phyloP scores from a whole-genome alignment of 2,888 invertebrate species.

The Eudemis profundana region DNA sequence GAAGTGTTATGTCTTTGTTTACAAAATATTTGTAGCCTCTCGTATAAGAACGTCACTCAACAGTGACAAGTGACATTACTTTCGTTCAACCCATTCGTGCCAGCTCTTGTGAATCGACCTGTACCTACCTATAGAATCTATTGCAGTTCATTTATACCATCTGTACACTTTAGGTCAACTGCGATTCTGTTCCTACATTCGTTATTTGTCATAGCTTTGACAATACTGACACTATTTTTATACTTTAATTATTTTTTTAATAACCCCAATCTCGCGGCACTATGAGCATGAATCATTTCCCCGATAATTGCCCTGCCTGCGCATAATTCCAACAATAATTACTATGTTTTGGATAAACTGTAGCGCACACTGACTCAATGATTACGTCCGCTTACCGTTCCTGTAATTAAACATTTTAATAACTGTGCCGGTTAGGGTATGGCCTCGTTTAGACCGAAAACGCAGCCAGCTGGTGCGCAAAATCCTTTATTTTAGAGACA shows the following conservation, averaged over 20 bases:
- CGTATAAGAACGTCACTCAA: no score
- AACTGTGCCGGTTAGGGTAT: slow-evolving; percentile 63
- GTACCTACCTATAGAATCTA: no score
- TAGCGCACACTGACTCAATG: slow-evolving; percentile 71
- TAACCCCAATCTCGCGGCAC: slow-evolving; percentile 13
- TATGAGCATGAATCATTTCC: slow-evolving; percentile 41
- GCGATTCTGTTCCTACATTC: background rate
- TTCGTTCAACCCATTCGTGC: no score
- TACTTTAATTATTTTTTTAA: slow-evolving; percentile 26
- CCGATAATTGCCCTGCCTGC: slow-evolving; percentile 41
- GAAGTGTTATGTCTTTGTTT: no score
- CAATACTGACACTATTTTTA: slow-evolving; percentile 14
- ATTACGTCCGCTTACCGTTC: slow-evolving; percentile 80
- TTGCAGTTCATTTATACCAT: no score
- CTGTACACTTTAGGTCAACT: no score
- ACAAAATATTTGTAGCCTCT: no score
- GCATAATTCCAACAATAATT: slow-evolving; percentile 57
- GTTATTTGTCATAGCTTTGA: background rate
- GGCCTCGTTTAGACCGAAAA: slow-evolving; percentile 48
- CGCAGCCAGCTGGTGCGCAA: background rate
- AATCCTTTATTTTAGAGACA: no score
- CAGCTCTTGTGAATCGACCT: no score
- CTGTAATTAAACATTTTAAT: slow-evolving; percentile 85
- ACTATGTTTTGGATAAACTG: slow-evolving; percentile 79
- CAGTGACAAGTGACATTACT: no score